These are phyloP conservation scores for Umimayanthus kanabou DNA, from an alignment of 92 coral and sea anemone species.

Conservation along the genomic window DNA sequence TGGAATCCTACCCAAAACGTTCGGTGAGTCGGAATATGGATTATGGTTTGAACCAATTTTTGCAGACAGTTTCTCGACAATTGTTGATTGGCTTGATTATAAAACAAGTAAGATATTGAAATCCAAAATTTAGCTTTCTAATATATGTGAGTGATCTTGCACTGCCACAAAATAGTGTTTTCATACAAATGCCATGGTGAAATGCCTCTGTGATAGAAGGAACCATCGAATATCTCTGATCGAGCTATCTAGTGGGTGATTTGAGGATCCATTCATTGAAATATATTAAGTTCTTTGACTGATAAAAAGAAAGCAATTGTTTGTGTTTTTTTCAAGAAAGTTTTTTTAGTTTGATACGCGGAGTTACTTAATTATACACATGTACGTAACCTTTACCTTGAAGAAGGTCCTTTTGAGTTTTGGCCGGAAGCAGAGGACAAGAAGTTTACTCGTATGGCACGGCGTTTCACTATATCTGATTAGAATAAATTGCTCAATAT, in stretches of 20 bases:
- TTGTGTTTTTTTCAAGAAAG: not conserved
- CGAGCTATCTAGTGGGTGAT: not conserved
- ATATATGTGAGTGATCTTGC: not conserved
- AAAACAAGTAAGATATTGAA: not conserved
- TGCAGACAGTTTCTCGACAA: not conserved
- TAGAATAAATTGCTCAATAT: no score
- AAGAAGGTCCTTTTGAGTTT: constrained; percentile 1
- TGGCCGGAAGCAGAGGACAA: constrained; percentile 18
- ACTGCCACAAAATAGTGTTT: not conserved
- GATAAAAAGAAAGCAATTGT: not conserved
- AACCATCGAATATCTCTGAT: not conserved
- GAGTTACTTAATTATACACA: no score
- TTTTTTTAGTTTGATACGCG: not conserved
- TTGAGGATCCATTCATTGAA: not conserved
- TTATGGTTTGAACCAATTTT: not conserved
- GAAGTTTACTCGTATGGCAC: not conserved
- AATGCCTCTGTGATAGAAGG: not conserved
- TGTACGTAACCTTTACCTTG: not conserved
- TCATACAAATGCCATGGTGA: no score
- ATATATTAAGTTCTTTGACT: not conserved
- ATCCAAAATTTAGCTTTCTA: not conserved
- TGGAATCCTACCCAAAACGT: constrained; percentile 99
- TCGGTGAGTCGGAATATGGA: constrained; percentile 60
- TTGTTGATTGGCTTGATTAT: not conserved
- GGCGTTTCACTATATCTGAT: not conserved